Evolutionary conservation across 2,888 invertebrate species (phyloP).

Genomic region (Chymomyza fuscimana): DNA sequence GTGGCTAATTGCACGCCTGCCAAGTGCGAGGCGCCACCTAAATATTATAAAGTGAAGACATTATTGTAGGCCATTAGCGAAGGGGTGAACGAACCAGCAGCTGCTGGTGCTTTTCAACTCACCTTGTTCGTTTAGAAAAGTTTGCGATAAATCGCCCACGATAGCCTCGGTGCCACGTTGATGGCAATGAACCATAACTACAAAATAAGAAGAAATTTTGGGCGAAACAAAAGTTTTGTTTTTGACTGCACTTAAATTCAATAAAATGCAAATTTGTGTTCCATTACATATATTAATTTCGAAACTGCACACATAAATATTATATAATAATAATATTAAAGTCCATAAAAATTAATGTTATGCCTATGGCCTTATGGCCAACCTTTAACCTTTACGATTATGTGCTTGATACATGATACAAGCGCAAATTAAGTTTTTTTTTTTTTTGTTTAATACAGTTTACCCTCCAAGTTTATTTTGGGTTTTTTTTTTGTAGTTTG

Average conservation of each 20-base stretch:
- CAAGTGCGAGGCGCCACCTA: slow-evolving; percentile 85
- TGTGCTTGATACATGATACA: slow-evolving; percentile 67
- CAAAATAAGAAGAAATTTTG: slow-evolving; percentile 63
- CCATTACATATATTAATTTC: slow-evolving; percentile 70
- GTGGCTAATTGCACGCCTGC: slow-evolving; percentile 89
- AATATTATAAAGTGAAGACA: slow-evolving; percentile 15
- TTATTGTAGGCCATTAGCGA: neutral
- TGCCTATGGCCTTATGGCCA: slow-evolving; percentile 63
- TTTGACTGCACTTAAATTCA: slow-evolving; percentile 37
- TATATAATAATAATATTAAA: slow-evolving; percentile 52
- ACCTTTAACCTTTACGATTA: slow-evolving; percentile 71
- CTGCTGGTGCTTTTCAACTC: slow-evolving; percentile 35
- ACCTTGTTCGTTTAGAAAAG: slow-evolving; percentile 95
- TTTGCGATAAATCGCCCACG: slow-evolving; percentile 91
- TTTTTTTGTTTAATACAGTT: slow-evolving; percentile 8
- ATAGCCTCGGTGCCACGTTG: slow-evolving; percentile 92
- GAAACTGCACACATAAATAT: slow-evolving; percentile 38
- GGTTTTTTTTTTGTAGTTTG: slow-evolving; percentile 10
- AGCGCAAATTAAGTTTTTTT: slow-evolving; percentile 26
- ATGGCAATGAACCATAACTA: slow-evolving; percentile 95
- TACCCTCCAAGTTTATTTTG: neutral
- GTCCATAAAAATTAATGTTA: slow-evolving; percentile 71
- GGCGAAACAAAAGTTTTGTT: neutral
- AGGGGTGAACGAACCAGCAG: neutral
- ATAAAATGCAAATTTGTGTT: slow-evolving; percentile 51